Conservation (phyloP, 2,113 vertebrate genomes). For the Pseudorectes ferrugineus region DNA sequence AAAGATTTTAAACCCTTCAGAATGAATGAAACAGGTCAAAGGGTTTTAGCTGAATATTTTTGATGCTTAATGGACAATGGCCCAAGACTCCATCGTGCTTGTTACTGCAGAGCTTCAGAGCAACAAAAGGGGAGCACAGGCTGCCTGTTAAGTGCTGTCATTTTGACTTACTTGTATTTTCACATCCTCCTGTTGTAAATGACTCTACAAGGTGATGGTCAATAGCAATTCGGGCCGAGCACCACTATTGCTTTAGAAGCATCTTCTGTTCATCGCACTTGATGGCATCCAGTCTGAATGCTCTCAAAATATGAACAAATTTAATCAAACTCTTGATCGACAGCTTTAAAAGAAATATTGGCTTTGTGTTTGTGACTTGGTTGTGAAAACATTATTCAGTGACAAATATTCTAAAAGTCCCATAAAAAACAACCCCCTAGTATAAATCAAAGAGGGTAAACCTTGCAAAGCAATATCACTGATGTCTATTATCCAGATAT, state of each 20-base stretch:
- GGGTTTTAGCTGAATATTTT: not conserved
- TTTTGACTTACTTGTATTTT: not conserved
- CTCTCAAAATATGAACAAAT: not conserved
- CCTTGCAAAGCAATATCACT: conserved; percentile 59
- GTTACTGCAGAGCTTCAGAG: not conserved
- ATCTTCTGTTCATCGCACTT: not conserved
- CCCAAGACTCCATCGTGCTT: not conserved
- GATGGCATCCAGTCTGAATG: not conserved
- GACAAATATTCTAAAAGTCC: conserved; percentile 53
- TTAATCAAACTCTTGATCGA: conserved; percentile 34
- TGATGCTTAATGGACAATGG: not conserved
- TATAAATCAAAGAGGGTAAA: conserved; percentile 57
- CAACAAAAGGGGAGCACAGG: not conserved
- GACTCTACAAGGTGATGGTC: not conserved
- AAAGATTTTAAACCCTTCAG: not conserved
- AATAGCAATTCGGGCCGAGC: not conserved
- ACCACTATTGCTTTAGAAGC: not conserved
- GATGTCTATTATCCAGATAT: conserved; percentile 38
- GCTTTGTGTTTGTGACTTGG: conserved; percentile 32
- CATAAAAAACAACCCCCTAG: conserved; percentile 41
- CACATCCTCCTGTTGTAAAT: not conserved
- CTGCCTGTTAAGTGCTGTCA: not conserved
- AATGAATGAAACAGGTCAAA: not conserved
- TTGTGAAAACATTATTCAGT: conserved; percentile 60
- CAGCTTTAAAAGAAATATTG: conserved; percentile 31